These are phyloP conservation scores for Acipenser oxyrinchus DNA, from an alignment of 2,797 vertebrate genomes.

Conservation along the genomic window DNA sequence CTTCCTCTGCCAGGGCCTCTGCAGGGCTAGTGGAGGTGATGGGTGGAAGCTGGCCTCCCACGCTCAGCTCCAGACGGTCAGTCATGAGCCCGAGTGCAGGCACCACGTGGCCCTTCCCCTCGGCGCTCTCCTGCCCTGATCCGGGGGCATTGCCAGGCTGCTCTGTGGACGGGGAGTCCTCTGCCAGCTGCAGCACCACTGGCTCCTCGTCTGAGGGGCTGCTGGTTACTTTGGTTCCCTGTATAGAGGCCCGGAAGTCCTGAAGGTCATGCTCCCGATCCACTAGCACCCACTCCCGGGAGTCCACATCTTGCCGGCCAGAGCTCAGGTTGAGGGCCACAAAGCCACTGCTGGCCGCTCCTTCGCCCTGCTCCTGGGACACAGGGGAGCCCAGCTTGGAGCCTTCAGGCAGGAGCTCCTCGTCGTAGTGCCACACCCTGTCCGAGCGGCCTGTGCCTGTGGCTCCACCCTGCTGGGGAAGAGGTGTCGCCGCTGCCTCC, in stretches of 20 bases:
- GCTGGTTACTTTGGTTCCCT: conserved; percentile 67
- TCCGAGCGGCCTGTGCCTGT: conserved; percentile 46
- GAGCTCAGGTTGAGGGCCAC: conserved; percentile 91
- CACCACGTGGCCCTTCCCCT: conserved; percentile 38
- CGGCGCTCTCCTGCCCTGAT: conserved; percentile 37
- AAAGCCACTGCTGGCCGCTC: conserved; percentile 80
- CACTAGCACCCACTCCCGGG: conserved; percentile 92
- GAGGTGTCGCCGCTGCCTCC: conserved; percentile 31
- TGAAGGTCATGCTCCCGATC: conserved; percentile 74
- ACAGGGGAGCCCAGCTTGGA: conserved; percentile 73
- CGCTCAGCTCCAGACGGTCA: conserved; percentile 74
- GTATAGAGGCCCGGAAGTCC: conserved; percentile 57
- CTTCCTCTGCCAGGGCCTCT: conserved; percentile 87
- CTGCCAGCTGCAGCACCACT: conserved; percentile 61
- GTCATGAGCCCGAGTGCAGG: conserved; percentile 51
- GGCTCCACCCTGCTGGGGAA: conserved; percentile 29
- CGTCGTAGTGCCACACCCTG: conserved; percentile 85
- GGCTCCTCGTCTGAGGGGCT: conserved; percentile 86
- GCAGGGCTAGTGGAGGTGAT: conserved; percentile 84
- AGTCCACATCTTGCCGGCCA: conserved; percentile 83
- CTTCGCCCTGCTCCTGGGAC: conserved; percentile 77
- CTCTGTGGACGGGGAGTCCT: conserved; percentile 49
- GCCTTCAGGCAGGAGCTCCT: conserved; percentile 76
- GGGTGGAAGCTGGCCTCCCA: conserved; percentile 67
- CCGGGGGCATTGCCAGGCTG: conserved; percentile 42